Evolutionary conservation across 2,797 vertebrate species (phyloP), one percentile per base, ranked within the genome.

Genomic region (Ammospiza maritima): DNA sequence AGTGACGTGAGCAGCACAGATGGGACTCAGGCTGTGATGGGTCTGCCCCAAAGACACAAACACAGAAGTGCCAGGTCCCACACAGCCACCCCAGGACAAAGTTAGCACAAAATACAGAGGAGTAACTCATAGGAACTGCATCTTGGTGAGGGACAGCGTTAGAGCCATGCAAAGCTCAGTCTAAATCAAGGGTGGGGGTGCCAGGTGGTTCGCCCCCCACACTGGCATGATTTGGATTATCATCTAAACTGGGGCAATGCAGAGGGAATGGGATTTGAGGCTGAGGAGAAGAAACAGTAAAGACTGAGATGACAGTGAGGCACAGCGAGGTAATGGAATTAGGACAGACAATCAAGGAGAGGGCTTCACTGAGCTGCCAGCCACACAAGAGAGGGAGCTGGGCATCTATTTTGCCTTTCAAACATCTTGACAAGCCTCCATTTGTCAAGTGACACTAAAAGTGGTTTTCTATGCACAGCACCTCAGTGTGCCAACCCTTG

Each of bases 71-170:
- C 23, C 70, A 85, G 38, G 26, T 36, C 40, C 62, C 71, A 75
- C 57, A 27, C 26, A 72, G 64, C 47, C 17, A 54, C 27, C 15
- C 18, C 50, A 47, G 20, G 17, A 17, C 32, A 69, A 80, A 56
- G 30, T 2, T 5, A 1, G 30, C 30, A 74, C 4, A 56, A 5
- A 71, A 56, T 8, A 34, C 0, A 0, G 36, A 85, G 16, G 2
- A 1, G 3, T 40, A 70, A 71, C 26, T 66, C 44, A 36, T 1
- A 10, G 2, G 3, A 92, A 69, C 40, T 2, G 1, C 23, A 64
- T 15, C 38, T 44, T 27, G 19, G 21, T 19, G 11, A 81, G 21
- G n/a, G 56, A 45, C 60, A 90, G 44, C 2, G 1, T 19, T 22
- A 36, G 8, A 79, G 65, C 8, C 50, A 38, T 3, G n/a, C 19